Evolutionary conservation across 2,113 vertebrate species (phyloP).

Genomic region (rat (Rattus norvegicus)): DNA sequence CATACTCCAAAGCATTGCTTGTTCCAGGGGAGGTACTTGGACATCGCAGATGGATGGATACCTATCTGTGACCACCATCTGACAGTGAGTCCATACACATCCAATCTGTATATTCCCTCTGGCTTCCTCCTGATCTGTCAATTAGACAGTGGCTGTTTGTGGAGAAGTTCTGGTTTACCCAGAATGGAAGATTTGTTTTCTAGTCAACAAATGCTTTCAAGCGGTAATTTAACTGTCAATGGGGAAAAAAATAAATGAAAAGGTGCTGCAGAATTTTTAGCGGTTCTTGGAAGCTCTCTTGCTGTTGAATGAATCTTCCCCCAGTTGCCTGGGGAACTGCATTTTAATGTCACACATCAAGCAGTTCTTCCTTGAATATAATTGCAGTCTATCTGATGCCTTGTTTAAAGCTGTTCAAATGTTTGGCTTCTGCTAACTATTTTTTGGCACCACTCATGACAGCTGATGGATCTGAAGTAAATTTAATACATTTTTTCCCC

Average conservation of each 20-base stretch:
- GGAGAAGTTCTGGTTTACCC: constrained; percentile 43
- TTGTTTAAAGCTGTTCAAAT: constrained; percentile 70
- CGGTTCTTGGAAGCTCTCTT: constrained; percentile 33
- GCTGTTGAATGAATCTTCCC: constrained; percentile 50
- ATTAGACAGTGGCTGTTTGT: not conserved
- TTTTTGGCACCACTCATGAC: constrained; percentile 58
- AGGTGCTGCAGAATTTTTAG: constrained; percentile 58
- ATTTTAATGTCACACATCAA: constrained; percentile 65
- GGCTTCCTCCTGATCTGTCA: not conserved
- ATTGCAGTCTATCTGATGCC: constrained; percentile 76
- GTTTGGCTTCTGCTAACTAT: constrained; percentile 71
- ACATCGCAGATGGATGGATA: not conserved
- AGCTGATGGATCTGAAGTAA: constrained; percentile 62
- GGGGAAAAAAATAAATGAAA: constrained; percentile 71
- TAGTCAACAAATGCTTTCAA: constrained; percentile 68
- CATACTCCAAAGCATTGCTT: not conserved
- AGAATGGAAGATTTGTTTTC: constrained; percentile 61
- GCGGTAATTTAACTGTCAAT: constrained; percentile 75
- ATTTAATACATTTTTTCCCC: constrained; percentile 51
- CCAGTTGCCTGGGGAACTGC: constrained; percentile 73
- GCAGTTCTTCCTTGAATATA: constrained; percentile 68
- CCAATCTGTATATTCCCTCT: not conserved
- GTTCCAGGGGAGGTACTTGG: not conserved
- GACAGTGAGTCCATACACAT: accelerated
- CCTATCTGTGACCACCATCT: not conserved